A percentile compares a stretch with the other conserved stretches of the same genome.
Evolutionary conservation across 2,797 vertebrate species (phyloP).

Genomic region (Podarcis siculus): DNA sequence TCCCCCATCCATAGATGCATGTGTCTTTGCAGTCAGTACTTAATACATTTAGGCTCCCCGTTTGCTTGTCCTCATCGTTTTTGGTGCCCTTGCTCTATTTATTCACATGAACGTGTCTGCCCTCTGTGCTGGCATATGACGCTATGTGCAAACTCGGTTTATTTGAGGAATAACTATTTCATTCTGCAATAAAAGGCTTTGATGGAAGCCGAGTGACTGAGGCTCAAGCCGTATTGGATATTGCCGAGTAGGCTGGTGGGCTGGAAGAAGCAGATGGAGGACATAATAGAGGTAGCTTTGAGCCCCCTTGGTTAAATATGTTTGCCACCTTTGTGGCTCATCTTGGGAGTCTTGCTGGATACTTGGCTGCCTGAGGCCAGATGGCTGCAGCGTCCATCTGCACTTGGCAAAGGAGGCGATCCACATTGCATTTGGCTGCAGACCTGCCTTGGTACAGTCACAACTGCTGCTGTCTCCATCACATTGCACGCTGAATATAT

Average conservation of each 20-base stretch:
- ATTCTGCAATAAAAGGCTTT: background rate
- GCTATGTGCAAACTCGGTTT: background rate
- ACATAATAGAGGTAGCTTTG: background rate
- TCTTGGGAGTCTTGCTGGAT: background rate
- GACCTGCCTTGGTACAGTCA: background rate
- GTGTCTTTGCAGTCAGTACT: background rate
- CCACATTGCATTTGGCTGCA: background rate
- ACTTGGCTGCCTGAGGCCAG: background rate
- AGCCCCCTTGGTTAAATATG: background rate
- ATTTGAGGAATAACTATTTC: background rate
- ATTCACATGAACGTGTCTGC: background rate
- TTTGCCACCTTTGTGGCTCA: background rate
- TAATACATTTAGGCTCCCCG: background rate
- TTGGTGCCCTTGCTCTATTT: background rate
- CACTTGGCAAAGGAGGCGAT: background rate
- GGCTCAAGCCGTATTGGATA: background rate
- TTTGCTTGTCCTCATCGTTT: background rate
- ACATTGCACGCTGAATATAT: background rate
- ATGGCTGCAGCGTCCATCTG: background rate
- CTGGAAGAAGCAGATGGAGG: constrained; percentile 3
- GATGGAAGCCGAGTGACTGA: background rate
- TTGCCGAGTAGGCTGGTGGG: background rate
- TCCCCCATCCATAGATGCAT: too few relatives aligned
- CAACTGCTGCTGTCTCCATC: background rate
- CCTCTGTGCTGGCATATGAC: background rate